Evolutionary conservation across 2,113 vertebrate species (phyloP).

Genomic region (Coptodon bakossiorum): DNA sequence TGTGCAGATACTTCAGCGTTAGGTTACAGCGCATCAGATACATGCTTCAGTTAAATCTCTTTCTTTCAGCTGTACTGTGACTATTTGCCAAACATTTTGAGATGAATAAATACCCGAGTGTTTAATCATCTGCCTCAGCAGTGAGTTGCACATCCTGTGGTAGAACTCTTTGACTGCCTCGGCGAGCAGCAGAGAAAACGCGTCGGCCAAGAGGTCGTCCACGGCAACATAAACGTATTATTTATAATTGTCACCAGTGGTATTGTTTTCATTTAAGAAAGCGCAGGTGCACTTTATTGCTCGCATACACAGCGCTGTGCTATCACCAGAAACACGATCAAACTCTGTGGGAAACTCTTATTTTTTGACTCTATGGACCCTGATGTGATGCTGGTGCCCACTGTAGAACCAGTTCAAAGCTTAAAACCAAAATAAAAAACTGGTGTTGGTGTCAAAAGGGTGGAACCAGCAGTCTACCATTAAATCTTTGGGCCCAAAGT

Average conservation of each 20-base stretch:
- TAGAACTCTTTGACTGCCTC: not conserved
- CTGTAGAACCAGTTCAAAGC: not conserved
- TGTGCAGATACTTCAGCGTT: not conserved
- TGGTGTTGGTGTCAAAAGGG: not conserved
- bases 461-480: not conserved
- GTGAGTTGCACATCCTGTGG: not conserved
- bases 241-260: not conserved
- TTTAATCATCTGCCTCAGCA: not conserved
- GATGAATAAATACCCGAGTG: not conserved
- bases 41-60: not conserved
- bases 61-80: not conserved
- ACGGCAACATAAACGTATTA: not conserved
- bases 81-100: not conserved
- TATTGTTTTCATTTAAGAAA: not conserved
- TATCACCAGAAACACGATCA: not conserved
- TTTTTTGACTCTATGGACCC: not conserved
- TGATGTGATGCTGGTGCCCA: not conserved
- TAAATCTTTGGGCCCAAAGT: not conserved
- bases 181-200: not conserved
- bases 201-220: not conserved
- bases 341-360: not conserved
- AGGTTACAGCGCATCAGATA: not conserved
- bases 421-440: not conserved
- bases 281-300: not conserved
- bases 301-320: not conserved